Evolutionary conservation across 2,113 vertebrate species (phyloP), one percentile per base, ranked within the genome.

Genomic region (Otis tarda): DNA sequence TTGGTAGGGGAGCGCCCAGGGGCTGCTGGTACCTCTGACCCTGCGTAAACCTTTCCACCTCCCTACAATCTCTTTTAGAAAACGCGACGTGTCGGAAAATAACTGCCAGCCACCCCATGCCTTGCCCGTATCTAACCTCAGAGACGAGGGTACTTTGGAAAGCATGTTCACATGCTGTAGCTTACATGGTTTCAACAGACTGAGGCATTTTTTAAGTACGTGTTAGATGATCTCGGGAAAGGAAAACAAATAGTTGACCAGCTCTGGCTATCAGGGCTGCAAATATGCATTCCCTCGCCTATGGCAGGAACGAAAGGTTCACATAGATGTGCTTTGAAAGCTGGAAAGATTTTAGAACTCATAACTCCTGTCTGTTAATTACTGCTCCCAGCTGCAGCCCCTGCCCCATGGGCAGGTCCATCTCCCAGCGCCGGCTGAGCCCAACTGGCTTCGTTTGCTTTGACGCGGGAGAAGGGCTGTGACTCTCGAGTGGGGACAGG

Each of bases 1-100:
- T 12, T 30, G 35, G 69, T 37, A 57, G 63, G 28, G 57, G 45
- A 91, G n/a, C 0, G 0, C 7, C 24, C 2, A 1, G 59, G 25
- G 45, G 56, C 75, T 82, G n/a, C 71, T 74, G 50, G 43, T n/a
- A 24, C 56, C 64, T 81, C 75, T 52, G 76, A 68, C 33, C 43
- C 64, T 13, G 0, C 5, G 14, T 52, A 89, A 85, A 50, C 22
- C 35, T 61, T 52, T 81, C 25, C 23, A 59, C 23, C 14, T 57
- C 71, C 52, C 83, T 22, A 7, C 37, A 82, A 52, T 24, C 63
- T 76, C 52, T 52, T 6, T n/a, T 25, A 87, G 87, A 47, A 75
- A 43, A 43, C 21, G 18, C 5, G 2, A 47, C 0, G 0, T 30
- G 52, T 22, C 81, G 65, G 35, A 20, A 87, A 82, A 37, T 3